phyloP scores from a whole-genome alignment of 1,140 invertebrate genomes.

The Lepidurus apus region DNA sequence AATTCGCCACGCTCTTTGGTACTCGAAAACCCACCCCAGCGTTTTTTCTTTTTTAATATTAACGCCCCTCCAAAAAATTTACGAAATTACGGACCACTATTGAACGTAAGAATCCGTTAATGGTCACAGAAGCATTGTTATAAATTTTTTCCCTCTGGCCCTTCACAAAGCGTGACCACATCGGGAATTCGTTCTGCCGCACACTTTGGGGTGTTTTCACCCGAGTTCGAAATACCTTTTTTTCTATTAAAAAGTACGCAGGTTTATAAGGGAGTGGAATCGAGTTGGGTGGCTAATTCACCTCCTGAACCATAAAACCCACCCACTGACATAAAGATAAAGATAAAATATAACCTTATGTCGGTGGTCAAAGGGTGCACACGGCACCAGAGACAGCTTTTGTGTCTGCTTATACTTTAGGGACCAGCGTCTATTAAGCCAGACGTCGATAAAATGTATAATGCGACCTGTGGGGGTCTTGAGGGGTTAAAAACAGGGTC shows the following conservation, averaged over 20 bases:
- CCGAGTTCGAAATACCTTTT: not conserved
- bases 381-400: too few species aligned
- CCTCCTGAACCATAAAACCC: not conserved
- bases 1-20: not conserved
- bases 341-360: not conserved
- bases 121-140: not conserved
- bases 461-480: not conserved
- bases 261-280: not conserved
- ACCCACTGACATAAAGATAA: not conserved
- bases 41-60: not conserved
- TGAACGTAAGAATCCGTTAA: not conserved
- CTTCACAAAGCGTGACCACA: not conserved
- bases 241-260: not conserved
- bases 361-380: not conserved
- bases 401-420: too few species aligned
- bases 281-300: constrained; percentile 13
- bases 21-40: not conserved
- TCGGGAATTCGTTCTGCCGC: not conserved
- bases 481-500: not conserved
- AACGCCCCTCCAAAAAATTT: not conserved
- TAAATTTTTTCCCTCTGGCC: not conserved
- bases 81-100: not conserved
- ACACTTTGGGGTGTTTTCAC: constrained; percentile 10
- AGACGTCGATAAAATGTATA: not conserved
- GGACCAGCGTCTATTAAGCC: too few species aligned